Evolutionary conservation across 2,113 vertebrate genomes (phyloP).

Genomic region (Pantherophis guttatus): DNA sequence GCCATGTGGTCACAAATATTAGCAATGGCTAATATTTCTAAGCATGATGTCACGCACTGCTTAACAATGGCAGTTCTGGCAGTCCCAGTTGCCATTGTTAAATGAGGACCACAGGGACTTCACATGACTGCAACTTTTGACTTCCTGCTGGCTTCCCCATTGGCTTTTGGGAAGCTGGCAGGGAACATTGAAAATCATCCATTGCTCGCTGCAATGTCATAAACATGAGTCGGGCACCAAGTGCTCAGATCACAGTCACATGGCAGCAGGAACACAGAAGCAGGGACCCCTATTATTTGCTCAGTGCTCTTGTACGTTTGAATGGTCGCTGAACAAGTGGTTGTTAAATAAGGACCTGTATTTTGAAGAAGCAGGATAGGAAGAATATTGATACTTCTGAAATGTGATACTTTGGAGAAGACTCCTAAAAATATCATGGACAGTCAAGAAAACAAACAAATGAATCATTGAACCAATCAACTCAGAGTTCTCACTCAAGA

Average conservation of each 20-base stretch:
- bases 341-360: neutral
- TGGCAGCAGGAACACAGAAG: neutral
- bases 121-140: neutral
- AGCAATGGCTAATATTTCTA: neutral
- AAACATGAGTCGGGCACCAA: neutral
- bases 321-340: neutral
- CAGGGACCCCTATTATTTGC: neutral
- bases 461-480: neutral
- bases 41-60: neutral
- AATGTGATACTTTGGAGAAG: neutral
- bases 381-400: neutral
- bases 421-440: neutral
- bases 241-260: neutral
- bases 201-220: neutral
- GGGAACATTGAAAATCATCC: neutral
- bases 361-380: neutral
- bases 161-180: neutral
- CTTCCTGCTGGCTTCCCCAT: neutral
- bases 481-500: neutral
- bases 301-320: neutral
- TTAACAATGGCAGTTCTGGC: neutral
- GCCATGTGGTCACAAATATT: neutral
- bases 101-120: neutral
- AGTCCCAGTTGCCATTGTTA: neutral
- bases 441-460: neutral